Percentiles rank a stretch among this genome's conserved stretches.
Evolutionary conservation across 2,797 vertebrate genomes (phyloP).

Genomic region (Triplophysa yarkandensis): DNA sequence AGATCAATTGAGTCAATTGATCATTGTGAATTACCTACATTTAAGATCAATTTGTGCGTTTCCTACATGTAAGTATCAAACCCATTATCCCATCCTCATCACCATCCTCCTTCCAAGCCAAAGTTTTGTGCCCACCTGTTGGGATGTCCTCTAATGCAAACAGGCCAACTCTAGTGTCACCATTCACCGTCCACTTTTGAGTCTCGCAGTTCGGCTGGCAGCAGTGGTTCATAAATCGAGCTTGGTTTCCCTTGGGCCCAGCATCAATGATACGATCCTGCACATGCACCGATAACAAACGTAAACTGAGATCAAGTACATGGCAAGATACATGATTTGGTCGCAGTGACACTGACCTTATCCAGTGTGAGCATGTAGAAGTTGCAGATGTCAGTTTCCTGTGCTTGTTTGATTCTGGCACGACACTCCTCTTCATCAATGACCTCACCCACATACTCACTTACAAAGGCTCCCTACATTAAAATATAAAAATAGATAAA

Average conservation of each 20-base stretch:
- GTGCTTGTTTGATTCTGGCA: conserved; percentile 90
- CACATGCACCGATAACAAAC: not conserved
- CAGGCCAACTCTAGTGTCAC: conserved; percentile 94
- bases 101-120: not conserved
- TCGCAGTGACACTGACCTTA: conserved; percentile 78
- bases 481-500: not conserved
- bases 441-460: conserved; percentile 96
- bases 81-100: not conserved
- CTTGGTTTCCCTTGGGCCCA: conserved; percentile 97
- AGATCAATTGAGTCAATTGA: no score
- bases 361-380: conserved; percentile 99
- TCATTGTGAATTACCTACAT: not conserved
- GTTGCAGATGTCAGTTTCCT: conserved; percentile 96
- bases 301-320: not conserved
- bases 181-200: conserved; percentile 99
- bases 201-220: conserved; percentile 99
- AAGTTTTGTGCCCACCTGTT: conserved; percentile 77
- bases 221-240: conserved; percentile 98
- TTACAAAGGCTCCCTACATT: conserved; percentile 93
- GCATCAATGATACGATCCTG: conserved; percentile 98
- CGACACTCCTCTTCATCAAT: conserved; percentile 98
- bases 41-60: not conserved
- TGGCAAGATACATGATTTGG: not conserved
- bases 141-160: conserved; percentile 95
- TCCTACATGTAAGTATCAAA: not conserved